phyloP scores from a whole-genome alignment of 2,113 vertebrate genomes.

The Notiomystis cincta region DNA sequence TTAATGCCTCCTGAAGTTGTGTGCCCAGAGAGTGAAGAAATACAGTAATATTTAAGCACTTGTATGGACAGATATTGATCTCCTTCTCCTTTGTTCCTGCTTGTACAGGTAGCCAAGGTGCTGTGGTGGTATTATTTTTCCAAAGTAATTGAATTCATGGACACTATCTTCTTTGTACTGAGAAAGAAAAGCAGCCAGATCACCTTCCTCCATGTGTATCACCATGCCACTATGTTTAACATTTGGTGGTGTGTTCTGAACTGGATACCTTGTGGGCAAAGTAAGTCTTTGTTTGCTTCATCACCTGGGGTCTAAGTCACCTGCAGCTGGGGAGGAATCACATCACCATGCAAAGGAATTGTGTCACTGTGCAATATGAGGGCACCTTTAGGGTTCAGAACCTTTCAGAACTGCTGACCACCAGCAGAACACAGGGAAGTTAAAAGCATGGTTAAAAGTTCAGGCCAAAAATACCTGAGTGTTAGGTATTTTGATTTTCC shows the following conservation, averaged over 20 bases:
- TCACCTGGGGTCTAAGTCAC: background rate
- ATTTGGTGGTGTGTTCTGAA: slow-evolving; percentile 92
- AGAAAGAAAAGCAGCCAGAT: slow-evolving; percentile 87
- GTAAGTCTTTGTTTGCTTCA: slow-evolving; percentile 71
- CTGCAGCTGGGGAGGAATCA: background rate
- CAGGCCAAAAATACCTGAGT: background rate
- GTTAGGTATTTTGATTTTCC: background rate
- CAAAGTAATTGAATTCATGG: slow-evolving; percentile 86
- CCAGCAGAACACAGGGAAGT: background rate
- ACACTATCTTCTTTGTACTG: slow-evolving; percentile 87
- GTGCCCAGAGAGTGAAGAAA: background rate
- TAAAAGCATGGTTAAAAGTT: background rate
- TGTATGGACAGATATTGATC: background rate
- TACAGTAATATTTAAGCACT: background rate
- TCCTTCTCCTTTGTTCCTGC: background rate
- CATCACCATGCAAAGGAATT: background rate
- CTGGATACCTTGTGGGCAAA: slow-evolving; percentile 91
- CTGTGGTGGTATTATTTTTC: slow-evolving; percentile 93
- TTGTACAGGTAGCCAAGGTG: slow-evolving; percentile 82
- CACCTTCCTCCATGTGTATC: slow-evolving; percentile 88
- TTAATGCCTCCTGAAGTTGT: background rate
- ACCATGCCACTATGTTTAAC: slow-evolving; percentile 90
- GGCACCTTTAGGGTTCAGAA: background rate
- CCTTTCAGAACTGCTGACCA: background rate
- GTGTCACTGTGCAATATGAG: background rate